phyloP scores from a whole-genome alignment of 2,888 invertebrate species.

The Minunthozetes semirufus region DNA sequence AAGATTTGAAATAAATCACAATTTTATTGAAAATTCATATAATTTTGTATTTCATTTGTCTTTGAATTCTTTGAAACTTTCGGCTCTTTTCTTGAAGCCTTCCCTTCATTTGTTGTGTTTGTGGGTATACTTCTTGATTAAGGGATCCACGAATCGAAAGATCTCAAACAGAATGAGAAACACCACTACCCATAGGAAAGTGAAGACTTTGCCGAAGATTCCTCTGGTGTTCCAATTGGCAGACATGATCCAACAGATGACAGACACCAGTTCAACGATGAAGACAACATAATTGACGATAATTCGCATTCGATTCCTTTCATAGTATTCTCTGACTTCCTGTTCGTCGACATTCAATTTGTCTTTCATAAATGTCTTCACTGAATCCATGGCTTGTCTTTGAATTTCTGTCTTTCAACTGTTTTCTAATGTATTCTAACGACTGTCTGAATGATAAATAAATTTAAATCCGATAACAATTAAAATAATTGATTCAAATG shows the following conservation, averaged over 20 bases:
- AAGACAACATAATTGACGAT: background rate
- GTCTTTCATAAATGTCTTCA: background rate
- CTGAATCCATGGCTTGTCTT: background rate
- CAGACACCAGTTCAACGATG: background rate
- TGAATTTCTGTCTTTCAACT: too few species aligned
- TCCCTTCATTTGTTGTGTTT: background rate
- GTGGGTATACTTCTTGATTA: background rate
- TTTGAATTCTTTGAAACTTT: too few species aligned
- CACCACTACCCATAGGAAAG: background rate
- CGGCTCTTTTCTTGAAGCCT: too few species aligned
- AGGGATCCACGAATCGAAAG: background rate
- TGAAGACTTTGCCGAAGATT: background rate
- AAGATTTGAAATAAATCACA: too few species aligned
- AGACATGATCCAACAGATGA: background rate
- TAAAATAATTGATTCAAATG: too few species aligned
- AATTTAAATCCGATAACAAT: too few species aligned
- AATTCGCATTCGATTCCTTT: background rate
- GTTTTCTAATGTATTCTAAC: too few species aligned
- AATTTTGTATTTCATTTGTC: too few species aligned
- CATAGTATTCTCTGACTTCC: background rate
- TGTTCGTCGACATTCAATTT: background rate
- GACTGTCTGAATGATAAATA: too few species aligned
- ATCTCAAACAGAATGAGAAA: background rate
- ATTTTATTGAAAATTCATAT: too few species aligned
- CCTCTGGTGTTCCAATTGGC: slow-evolving; percentile 2